Conservation (phyloP, 1,140 invertebrate genomes). For the Bombus superbus region DNA sequence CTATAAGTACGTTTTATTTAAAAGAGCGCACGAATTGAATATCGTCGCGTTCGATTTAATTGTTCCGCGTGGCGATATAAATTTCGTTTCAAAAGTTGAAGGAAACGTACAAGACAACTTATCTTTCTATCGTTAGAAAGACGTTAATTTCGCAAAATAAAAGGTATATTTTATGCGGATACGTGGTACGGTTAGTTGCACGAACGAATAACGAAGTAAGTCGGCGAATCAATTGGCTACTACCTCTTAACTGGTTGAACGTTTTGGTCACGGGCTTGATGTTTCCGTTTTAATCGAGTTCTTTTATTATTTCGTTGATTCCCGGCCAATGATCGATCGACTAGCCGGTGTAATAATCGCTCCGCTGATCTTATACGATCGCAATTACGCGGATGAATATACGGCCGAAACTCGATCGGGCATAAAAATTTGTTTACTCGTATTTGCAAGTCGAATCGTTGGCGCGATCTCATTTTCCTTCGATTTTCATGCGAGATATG, state of each 20-base stretch:
- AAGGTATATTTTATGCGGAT: not conserved
- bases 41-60: not conserved
- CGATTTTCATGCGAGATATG: not conserved
- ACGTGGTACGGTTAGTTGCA: not conserved
- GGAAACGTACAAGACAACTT: too few species aligned
- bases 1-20: not conserved
- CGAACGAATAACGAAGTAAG: not conserved
- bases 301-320: not conserved
- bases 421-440: too few species aligned
- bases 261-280: not conserved
- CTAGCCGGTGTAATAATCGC: too few species aligned
- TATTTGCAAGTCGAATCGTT: too few species aligned
- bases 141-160: not conserved
- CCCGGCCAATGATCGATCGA: slow-evolving; percentile 1
- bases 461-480: not conserved
- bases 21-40: not conserved
- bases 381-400: too few species aligned
- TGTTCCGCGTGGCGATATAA: too few species aligned
- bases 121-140: not conserved
- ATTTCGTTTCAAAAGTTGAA: not conserved
- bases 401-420: too few species aligned
- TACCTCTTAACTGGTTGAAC: slow-evolving; percentile 1
- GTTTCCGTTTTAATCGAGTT: slow-evolving; percentile 1
- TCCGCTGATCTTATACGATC: not conserved
- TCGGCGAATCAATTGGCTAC: not conserved